These are phyloP conservation scores for Elephantulus edwardii DNA, from an alignment of 2,113 vertebrate species.

Conservation along the genomic window DNA sequence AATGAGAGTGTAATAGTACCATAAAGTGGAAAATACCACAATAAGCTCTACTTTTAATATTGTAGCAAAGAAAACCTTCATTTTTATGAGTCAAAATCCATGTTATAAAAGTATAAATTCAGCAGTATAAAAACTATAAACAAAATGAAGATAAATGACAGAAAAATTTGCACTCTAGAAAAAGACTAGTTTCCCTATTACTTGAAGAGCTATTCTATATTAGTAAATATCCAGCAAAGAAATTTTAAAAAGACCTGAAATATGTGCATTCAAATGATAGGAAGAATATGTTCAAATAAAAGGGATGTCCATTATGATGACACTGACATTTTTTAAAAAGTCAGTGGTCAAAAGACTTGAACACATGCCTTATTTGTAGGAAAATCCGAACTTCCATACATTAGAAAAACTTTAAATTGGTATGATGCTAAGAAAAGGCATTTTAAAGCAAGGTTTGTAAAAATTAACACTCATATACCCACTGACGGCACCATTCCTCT, in stretches of 20 bases:
- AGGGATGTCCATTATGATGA: constrained; percentile 7
- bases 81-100: constrained; percentile 37
- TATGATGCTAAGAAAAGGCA: not conserved
- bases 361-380: not conserved
- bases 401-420: not conserved
- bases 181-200: constrained; percentile 2
- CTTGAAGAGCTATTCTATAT: constrained; percentile 35
- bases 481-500: not conserved
- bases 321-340: not conserved
- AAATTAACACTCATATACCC: not conserved
- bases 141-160: constrained; percentile 22
- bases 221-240: not conserved
- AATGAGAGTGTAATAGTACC: not conserved
- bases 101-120: constrained; percentile 21
- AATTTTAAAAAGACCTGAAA: not conserved
- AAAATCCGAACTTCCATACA: not conserved
- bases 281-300: constrained; percentile 20
- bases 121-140: constrained; percentile 20
- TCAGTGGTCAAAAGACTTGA: not conserved
- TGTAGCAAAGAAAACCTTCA: not conserved
- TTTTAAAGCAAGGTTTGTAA: not conserved
- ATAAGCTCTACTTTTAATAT: not conserved
- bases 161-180: not conserved
- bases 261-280: not conserved
- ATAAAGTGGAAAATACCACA: not conserved